These are phyloP conservation scores for Pollenia angustigena DNA, from an alignment of 2,888 invertebrate genomes.

Conservation along the genomic window DNA sequence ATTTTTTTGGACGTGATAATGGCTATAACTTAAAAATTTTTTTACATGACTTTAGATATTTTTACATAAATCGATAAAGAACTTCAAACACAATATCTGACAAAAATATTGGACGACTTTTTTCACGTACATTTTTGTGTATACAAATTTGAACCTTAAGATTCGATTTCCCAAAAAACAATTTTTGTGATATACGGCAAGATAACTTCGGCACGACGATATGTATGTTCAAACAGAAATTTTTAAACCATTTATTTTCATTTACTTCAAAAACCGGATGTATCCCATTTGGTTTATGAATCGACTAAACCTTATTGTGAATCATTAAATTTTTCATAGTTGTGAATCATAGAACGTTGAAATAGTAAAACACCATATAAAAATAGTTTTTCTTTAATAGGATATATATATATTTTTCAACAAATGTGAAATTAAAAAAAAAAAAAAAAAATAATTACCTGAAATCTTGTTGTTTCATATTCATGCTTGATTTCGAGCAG, in stretches of 20 bases:
- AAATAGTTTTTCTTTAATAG: not conserved
- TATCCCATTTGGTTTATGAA: not conserved
- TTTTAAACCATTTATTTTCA: not conserved
- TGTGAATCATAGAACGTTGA: too few relatives aligned
- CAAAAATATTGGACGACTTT: too few relatives aligned
- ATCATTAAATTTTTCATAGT: not conserved
- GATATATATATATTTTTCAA: conserved; percentile 8
- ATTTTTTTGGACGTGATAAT: too few relatives aligned
- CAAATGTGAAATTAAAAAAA: not conserved
- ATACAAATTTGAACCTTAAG: too few relatives aligned
- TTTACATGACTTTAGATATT: too few relatives aligned
- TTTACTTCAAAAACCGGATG: not conserved
- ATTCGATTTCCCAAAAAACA: too few relatives aligned
- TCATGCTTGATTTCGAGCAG: conserved; percentile 83
- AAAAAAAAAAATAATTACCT: conserved; percentile 30
- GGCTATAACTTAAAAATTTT: too few relatives aligned
- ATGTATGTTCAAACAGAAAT: not conserved
- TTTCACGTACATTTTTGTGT: too few relatives aligned
- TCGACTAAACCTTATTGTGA: not conserved
- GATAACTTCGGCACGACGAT: too few relatives aligned
- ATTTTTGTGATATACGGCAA: too few relatives aligned
- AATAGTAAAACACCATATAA: not conserved
- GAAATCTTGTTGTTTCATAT: conserved; percentile 23
- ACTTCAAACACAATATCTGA: too few relatives aligned
- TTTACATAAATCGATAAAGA: too few relatives aligned